Evolutionary conservation across 2,888 invertebrate genomes (phyloP), one percentile per base, ranked within the genome.

Genomic region (Eilema caniola): DNA sequence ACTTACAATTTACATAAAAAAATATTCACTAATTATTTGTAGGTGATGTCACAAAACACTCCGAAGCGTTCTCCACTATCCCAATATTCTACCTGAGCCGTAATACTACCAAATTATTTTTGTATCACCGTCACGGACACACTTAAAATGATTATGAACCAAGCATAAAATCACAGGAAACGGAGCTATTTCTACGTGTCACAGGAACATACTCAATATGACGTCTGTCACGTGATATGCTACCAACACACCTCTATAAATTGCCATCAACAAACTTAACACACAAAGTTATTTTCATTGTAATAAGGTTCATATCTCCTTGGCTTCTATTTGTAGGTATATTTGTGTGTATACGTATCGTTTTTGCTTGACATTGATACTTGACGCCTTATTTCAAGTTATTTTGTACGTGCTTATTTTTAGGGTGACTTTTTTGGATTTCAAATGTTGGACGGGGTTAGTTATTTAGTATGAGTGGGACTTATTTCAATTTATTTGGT

Each of bases 311-410:
- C 59, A 78, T 65, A 81, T 73, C 85, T 66, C 70, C 78, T 74
- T 80, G 78, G 69, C 72, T 57, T 77, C 74, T 68, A 73, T 77
- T 71, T 69, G 67, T 69, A 75, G 65, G 73, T 74, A 76, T 74
- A 70, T 80, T 53, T 78, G 78, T 77, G 57, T 70, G 66, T 61
- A 73, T 75, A 76, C 82, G 90, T 91, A 90, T 90, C 91, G 84
- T 84, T 88, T 90, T 86, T 85, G 86, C 84, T 75, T 80, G 91
- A 88, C 89, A 91, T 90, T 87, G 92, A 92, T 90, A 91, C 89
- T 87, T 86, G 88, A 91, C 85, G 89, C 88, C 82, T 84, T 62
- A 72, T 65, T 69, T 66, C 62, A 63, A 69, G 69, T 69, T 83
- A 83, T 86, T 88, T 87, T 84, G 85, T 86, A 81, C 87, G 87